Evolutionary conservation across 2,888 invertebrate genomes (phyloP).

Genomic region (Caenorhabditis japonica): DNA sequence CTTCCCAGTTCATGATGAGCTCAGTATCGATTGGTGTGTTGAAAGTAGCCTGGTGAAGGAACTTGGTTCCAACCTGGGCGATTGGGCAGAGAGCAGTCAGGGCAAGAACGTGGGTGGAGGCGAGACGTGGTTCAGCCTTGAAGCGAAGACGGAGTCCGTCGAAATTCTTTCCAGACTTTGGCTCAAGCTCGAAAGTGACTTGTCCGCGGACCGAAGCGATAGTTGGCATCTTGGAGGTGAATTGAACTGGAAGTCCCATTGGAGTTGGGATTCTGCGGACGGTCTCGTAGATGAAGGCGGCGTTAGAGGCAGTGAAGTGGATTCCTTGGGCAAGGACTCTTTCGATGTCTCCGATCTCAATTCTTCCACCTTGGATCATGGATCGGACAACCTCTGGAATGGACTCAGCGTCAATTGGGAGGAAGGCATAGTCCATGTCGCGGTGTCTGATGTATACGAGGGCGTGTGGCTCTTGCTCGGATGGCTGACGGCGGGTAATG

Average conservation of each 20-base stretch:
- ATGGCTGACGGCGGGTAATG: conserved; percentile 54
- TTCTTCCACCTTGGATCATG: conserved; percentile 58
- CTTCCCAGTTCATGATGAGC: conserved; percentile 53
- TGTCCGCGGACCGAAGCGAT: conserved; percentile 56
- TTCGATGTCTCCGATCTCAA: conserved; percentile 59
- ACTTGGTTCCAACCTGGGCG: conserved; percentile 65
- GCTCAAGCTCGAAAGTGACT: conserved; percentile 60
- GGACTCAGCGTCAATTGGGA: conserved; percentile 68
- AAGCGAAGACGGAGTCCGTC: conserved; percentile 58
- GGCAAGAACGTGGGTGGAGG: conserved; percentile 62
- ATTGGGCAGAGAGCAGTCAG: conserved; percentile 63
- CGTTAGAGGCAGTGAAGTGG: conserved; percentile 47
- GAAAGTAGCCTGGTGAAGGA: conserved; percentile 61
- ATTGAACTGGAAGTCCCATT: conserved; percentile 65
- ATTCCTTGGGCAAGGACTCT: conserved; percentile 52
- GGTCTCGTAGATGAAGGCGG: conserved; percentile 63
- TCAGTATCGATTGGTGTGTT: conserved; percentile 56
- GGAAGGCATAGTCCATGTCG: conserved; percentile 71
- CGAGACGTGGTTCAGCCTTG: conserved; percentile 57
- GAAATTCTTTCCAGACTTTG: conserved; percentile 58
- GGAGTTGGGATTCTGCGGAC: conserved; percentile 57
- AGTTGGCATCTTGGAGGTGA: conserved; percentile 65
- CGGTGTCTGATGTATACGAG: conserved; percentile 63
- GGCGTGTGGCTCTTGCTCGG: conserved; percentile 55
- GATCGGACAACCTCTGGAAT: conserved; percentile 77